Conservation (phyloP, 2,888 invertebrate species). For the Spilosoma lubricipeda region DNA sequence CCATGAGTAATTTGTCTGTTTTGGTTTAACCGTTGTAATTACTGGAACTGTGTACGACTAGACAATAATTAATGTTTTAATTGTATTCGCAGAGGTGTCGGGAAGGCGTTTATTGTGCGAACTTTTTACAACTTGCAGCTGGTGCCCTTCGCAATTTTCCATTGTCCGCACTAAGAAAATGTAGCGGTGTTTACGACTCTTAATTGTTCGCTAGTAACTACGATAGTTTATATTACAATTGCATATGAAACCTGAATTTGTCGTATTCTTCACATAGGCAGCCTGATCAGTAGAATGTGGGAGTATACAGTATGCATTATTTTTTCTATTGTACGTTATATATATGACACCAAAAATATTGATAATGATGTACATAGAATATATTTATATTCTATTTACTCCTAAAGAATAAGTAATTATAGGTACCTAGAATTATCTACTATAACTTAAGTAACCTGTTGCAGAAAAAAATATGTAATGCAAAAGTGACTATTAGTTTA, state of each 20-base stretch:
- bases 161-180: slow-evolving; percentile 66
- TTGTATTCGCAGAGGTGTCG: slow-evolving; percentile 61
- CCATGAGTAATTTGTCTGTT: slow-evolving; percentile 68
- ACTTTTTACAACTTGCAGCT: slow-evolving; percentile 75
- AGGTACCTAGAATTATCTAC: no score
- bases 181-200: slow-evolving; percentile 62
- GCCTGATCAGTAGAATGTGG: slow-evolving; percentile 24
- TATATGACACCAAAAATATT: background rate
- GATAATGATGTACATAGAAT: background rate
- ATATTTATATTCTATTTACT: no score
- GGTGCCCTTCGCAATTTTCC: slow-evolving; percentile 68
- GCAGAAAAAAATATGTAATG: no score
- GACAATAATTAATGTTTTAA: slow-evolving; percentile 53
- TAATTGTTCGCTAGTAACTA: slow-evolving; percentile 60
- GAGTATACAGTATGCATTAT: slow-evolving; percentile 29
- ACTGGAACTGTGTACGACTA: slow-evolving; percentile 34
- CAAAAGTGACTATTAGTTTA: no score
- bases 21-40: slow-evolving; percentile 49
- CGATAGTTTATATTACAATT: slow-evolving; percentile 55
- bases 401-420: no score
- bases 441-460: no score
- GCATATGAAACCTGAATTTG: slow-evolving; percentile 21
- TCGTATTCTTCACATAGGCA: slow-evolving; percentile 27
- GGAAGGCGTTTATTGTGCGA: slow-evolving; percentile 69
- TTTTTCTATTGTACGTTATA: background rate